Percentiles rank a stretch among this genome's conserved stretches.
Conservation (phyloP, 2,888 invertebrate genomes). For the Crepidodera aurea region DNA sequence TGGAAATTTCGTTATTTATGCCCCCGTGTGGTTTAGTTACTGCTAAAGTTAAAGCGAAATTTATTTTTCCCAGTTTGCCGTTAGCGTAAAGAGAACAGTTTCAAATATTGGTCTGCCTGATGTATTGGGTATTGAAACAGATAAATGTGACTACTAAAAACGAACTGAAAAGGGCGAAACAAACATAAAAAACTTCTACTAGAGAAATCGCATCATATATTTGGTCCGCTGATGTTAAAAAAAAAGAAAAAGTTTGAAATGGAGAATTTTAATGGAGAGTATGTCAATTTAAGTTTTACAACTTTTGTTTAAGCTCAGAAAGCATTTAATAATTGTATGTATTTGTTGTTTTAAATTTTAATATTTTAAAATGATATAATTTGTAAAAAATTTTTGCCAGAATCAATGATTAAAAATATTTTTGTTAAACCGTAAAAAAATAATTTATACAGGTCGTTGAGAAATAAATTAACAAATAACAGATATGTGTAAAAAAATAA, state of each 20-base stretch:
- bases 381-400: too few species aligned
- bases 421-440: too few species aligned
- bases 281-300: too few species aligned
- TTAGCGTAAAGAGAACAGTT: constrained; percentile 9
- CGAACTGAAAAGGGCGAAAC: constrained; percentile 1
- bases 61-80: neutral
- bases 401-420: too few species aligned
- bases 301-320: too few species aligned
- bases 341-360: too few species aligned
- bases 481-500: too few species aligned
- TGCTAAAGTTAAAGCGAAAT: constrained; percentile 4
- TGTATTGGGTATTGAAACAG: constrained; percentile 23
- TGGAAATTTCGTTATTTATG: neutral
- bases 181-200: constrained; percentile 4
- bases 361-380: too few species aligned
- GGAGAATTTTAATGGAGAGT: too few species aligned
- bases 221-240: neutral
- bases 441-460: too few species aligned
- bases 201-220: constrained; percentile 21
- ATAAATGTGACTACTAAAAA: constrained; percentile 23
- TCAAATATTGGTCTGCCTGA: constrained; percentile 10
- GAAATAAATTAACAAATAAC: too few species aligned
- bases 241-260: neutral
- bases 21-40: neutral
- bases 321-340: too few species aligned